Evolutionary conservation across 2,113 vertebrate species (phyloP).

Genomic region (Cheilinus undulatus): DNA sequence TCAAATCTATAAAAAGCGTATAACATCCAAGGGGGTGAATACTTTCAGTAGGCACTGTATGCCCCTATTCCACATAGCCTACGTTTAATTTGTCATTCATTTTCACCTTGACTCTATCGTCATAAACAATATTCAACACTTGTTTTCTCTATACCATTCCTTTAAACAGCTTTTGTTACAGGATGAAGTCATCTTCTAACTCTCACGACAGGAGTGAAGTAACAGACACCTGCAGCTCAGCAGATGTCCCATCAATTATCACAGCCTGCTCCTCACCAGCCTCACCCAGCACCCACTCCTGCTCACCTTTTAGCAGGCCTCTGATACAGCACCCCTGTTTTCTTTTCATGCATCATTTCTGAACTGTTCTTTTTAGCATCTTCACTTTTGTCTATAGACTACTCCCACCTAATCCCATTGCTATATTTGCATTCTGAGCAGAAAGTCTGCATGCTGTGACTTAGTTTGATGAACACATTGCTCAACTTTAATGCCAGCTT

Average conservation of each 20-base stretch:
- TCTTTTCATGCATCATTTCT: not conserved
- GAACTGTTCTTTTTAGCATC: not conserved
- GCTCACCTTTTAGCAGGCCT: conserved; percentile 21
- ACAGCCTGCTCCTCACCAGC: conserved; percentile 49
- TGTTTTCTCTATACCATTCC: conserved; percentile 57
- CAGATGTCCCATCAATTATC: conserved; percentile 86
- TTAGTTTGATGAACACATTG: conserved; percentile 50
- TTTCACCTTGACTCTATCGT: not conserved
- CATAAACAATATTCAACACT: not conserved
- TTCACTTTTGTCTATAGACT: not conserved
- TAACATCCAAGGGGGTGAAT: too few relatives aligned
- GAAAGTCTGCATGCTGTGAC: conserved; percentile 29
- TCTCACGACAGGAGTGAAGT: conserved; percentile 68
- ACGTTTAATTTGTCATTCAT: not conserved
- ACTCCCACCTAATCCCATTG: not conserved
- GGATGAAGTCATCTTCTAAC: conserved; percentile 84
- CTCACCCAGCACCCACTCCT: conserved; percentile 58
- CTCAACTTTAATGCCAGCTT: conserved; percentile 65
- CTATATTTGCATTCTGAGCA: conserved; percentile 2
- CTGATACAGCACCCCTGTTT: not conserved
- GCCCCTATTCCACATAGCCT: too few relatives aligned
- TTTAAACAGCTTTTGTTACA: conserved; percentile 73
- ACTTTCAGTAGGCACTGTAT: too few relatives aligned
- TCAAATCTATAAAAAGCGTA: too few relatives aligned
- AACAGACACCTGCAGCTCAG: conserved; percentile 83